These are phyloP conservation scores for Euborellia annulipes DNA, from an alignment of 1,140 invertebrate genomes.

Conservation along the genomic window DNA sequence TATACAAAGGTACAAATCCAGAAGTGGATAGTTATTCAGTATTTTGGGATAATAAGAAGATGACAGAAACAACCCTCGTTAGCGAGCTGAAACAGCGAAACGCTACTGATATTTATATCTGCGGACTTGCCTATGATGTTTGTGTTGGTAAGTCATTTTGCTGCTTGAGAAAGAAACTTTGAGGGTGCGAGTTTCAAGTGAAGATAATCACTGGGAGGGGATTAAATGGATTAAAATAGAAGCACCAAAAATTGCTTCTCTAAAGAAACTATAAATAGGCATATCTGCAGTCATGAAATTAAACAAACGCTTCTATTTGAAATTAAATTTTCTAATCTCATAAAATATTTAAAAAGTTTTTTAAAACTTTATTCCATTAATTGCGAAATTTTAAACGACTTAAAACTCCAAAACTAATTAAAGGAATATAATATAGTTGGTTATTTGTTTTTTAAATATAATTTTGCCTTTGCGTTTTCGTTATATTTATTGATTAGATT, in stretches of 20 bases:
- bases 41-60: slow-evolving; percentile 92
- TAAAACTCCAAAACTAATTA: too few relatives aligned
- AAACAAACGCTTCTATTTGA: slow-evolving; percentile 5
- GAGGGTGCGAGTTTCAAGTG: too few relatives aligned
- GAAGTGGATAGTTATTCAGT: slow-evolving; percentile 95
- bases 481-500: not conserved
- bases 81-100: slow-evolving; percentile 58
- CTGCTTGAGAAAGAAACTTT: too few relatives aligned
- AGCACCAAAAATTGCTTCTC: not conserved
- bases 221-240: too few relatives aligned
- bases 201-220: too few relatives aligned
- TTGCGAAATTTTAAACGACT: too few relatives aligned
- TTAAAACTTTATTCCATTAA: too few relatives aligned
- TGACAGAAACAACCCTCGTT: slow-evolving; percentile 72
- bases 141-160: slow-evolving; percentile 68
- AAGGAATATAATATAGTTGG: too few relatives aligned
- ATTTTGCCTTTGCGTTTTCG: too few relatives aligned
- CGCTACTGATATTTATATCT: slow-evolving; percentile 86
- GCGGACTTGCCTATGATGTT: slow-evolving; percentile 90
- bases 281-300: slow-evolving; percentile 13
- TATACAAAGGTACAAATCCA: slow-evolving; percentile 87
- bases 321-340: not conserved
- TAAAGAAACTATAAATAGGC: not conserved
- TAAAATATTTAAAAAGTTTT: too few relatives aligned
- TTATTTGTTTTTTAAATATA: too few relatives aligned